phyloP scores from a whole-genome alignment of 2,888 invertebrate species.

The Cheilosia impressa region DNA sequence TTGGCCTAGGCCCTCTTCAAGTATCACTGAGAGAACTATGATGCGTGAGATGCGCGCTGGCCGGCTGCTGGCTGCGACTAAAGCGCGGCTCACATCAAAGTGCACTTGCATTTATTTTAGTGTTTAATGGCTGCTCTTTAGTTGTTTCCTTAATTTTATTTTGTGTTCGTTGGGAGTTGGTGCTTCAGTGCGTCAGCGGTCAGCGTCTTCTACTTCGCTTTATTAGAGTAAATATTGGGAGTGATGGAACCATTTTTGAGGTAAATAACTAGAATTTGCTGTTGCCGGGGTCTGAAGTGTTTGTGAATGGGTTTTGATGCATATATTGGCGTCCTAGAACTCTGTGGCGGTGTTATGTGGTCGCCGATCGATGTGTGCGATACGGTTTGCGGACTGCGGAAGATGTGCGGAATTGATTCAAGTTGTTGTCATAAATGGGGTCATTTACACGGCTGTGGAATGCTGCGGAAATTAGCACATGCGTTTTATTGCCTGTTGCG shows the following conservation, averaged over 20 bases:
- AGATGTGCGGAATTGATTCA: constrained; percentile 62
- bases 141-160: constrained; percentile 73
- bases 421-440: constrained; percentile 63
- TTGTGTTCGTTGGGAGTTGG: constrained; percentile 49
- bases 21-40: constrained; percentile 74
- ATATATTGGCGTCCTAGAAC: constrained; percentile 51
- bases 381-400: constrained; percentile 9
- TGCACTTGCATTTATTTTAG: constrained; percentile 76
- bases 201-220: constrained; percentile 48
- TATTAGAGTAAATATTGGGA: constrained; percentile 75
- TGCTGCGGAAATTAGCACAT: constrained; percentile 71
- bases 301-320: constrained; percentile 66
- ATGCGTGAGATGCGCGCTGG: constrained; percentile 71
- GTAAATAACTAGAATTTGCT: constrained; percentile 66
- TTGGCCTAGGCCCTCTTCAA: constrained; percentile 62
- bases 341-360: constrained; percentile 2
- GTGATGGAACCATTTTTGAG: constrained; percentile 73
- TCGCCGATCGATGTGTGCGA: background rate
- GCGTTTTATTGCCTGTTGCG: background rate
- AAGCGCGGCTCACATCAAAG: constrained; percentile 71
- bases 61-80: constrained; percentile 3
- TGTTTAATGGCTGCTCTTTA: constrained; percentile 75
- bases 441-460: constrained; percentile 52
- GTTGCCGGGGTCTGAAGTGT: constrained; percentile 49
- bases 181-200: constrained; percentile 14